These are phyloP conservation scores for Boleophthalmus pectinirostris DNA, from an alignment of 2,113 vertebrate genomes.

Conservation along the genomic window DNA sequence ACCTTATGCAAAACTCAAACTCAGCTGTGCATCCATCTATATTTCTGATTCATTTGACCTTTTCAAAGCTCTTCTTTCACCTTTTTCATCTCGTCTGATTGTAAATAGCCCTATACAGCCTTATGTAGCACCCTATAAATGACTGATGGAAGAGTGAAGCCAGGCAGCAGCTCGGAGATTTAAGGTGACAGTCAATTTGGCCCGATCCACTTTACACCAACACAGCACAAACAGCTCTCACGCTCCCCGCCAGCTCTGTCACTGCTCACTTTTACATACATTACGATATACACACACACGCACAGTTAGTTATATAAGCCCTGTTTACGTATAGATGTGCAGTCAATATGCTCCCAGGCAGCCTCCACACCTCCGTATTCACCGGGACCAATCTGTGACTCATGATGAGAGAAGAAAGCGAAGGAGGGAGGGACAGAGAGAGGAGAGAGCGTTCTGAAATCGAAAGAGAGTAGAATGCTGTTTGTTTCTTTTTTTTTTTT, in stretches of 20 bases:
- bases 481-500: too few species aligned
- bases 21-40: too few species aligned
- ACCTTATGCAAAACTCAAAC: too few species aligned
- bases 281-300: neutral
- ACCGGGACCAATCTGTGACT: neutral
- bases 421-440: neutral
- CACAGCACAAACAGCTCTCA: neutral
- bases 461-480: too few species aligned
- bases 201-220: neutral
- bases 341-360: neutral
- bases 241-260: neutral
- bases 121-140: neutral
- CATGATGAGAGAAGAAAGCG: neutral
- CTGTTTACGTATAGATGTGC: constrained; percentile 4
- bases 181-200: constrained; percentile 1
- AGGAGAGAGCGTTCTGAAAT: too few species aligned
- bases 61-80: neutral
- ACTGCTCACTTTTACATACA: neutral
- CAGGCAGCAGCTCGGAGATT: neutral
- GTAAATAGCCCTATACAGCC: neutral
- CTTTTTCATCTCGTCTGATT: neutral
- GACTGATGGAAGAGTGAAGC: neutral
- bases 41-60: neutral
- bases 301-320: neutral
- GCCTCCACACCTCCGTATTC: neutral